Base-by-base conservation (phyloP, 2,888 invertebrate genomes). In the Caenorhabditis panamensis region DNA sequence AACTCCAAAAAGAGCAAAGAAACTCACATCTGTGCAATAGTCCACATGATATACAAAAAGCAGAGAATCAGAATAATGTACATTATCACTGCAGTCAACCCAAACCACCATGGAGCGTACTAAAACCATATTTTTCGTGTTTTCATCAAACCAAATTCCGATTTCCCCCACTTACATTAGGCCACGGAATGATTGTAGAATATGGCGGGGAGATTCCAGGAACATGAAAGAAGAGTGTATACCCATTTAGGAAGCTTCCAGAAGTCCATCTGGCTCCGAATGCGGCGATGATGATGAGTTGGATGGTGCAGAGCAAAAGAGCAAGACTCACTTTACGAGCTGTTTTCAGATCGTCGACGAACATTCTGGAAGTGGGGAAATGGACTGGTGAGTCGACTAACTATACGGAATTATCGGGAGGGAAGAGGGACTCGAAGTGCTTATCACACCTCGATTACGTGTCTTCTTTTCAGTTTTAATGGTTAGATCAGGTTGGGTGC, bases 331-430 rank as follows among this genome's bases (percentile, higher is more conserved):
- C 56, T 28, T 73, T 73, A 26, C 73, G 58, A 1, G 73, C 64
- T n/a, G 73, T 73, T 53, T 66, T 73, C 73, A 73, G 26, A 73
- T 73, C 73, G 59, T 73, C 73, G 49, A 73, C 24, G 37, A 73
- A 73, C 73, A 73, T 73, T 31, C 9, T 31, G n/a, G 31, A 31
- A 31, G 9, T 31, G 5, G 4, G 31, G 31, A 31, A 31, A 9
- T 31, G 31, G n/a, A n/a, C 28, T 41, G 20, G 37, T 18, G 1
- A 22, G 3, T 56, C 22, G 20, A 49, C 51, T 64, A 64, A 64
- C 72, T 73, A 73, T 64, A 73, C 66, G 59, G 66, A 64, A 64
- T 22, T 54, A 51, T 58, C n/a, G 20, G 9, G 20, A 53, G 56
- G 37, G 4, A 28, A 18, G 11, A 31, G 18, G 49, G 20, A n/a